A percentile compares a stretch with the other conserved stretches of the same genome.
phyloP scores from a whole-genome alignment of 2,797 vertebrate species.

The Schizopygopsis pylzovi region DNA sequence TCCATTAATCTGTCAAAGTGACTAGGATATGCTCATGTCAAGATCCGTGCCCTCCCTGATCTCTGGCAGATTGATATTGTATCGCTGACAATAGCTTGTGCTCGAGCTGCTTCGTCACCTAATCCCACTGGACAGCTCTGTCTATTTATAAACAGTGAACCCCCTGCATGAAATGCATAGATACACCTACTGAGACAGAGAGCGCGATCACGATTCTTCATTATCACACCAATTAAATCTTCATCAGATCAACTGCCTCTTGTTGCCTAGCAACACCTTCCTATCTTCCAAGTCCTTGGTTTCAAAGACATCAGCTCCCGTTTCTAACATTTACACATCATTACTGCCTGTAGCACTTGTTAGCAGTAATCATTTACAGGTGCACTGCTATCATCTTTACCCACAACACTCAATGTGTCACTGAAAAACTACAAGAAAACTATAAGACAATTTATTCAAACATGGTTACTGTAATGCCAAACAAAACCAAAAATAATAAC shows the following conservation, averaged over 20 bases:
- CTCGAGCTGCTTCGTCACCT: conserved; percentile 63
- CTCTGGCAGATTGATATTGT: conserved; percentile 55
- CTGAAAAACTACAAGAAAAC: conserved; percentile 3
- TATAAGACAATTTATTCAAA: neutral
- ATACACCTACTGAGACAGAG: conserved; percentile 55
- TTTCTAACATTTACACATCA: conserved; percentile 23
- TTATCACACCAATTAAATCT: conserved; percentile 51
- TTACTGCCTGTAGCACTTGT: conserved; percentile 12
- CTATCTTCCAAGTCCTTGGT: conserved; percentile 31
- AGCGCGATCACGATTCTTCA: conserved; percentile 42
- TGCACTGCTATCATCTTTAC: conserved; percentile 21
- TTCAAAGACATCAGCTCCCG: conserved; percentile 16
- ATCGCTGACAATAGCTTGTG: conserved; percentile 61
- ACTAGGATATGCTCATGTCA: conserved; percentile 40
- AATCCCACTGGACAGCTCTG: conserved; percentile 72
- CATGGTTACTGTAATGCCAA: neutral
- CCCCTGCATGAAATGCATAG: conserved; percentile 48
- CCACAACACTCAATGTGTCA: neutral
- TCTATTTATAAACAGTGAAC: conserved; percentile 64
- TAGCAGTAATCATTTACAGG: conserved; percentile 33
- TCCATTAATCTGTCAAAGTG: conserved; percentile 51
- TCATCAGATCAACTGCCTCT: conserved; percentile 45
- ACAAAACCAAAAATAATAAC: too few relatives aligned
- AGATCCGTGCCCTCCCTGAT: conserved; percentile 55
- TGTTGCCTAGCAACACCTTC: conserved; percentile 64